phyloP scores from a whole-genome alignment of 2,113 vertebrate genomes.

The Isichthys henryi region DNA sequence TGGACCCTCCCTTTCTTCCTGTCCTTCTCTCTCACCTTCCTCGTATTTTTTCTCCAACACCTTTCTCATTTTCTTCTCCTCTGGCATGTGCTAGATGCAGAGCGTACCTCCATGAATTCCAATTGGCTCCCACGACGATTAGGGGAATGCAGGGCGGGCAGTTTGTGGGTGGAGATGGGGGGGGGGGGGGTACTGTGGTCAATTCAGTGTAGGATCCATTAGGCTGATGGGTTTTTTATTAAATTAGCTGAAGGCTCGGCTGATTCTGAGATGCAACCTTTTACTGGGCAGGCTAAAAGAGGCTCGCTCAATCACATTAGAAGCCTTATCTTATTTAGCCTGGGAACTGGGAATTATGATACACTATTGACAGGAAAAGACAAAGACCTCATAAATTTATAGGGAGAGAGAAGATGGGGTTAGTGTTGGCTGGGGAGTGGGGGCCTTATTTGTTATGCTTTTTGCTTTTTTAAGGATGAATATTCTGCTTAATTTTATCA shows the following conservation, averaged over 20 bases:
- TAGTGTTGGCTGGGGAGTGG: not conserved
- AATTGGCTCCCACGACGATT: slow-evolving; percentile 54
- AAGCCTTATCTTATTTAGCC: slow-evolving; percentile 63
- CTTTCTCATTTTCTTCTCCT: slow-evolving; percentile 9
- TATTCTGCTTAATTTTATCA: not conserved
- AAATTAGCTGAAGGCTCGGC: slow-evolving; percentile 51
- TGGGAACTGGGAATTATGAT: slow-evolving; percentile 45
- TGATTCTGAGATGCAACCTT: slow-evolving; percentile 20
- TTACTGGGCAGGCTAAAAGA: slow-evolving; percentile 6
- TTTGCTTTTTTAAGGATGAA: not conserved
- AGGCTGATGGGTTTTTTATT: slow-evolving; percentile 69
- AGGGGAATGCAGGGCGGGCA: slow-evolving; percentile 36
- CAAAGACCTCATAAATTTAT: slow-evolving; percentile 44
- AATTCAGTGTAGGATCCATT: slow-evolving; percentile 55
- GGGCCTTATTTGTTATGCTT: not conserved
- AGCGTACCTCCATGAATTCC: slow-evolving; percentile 50
- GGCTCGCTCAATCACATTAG: slow-evolving; percentile 65
- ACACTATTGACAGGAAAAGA: slow-evolving; percentile 47
- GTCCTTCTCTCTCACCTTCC: slow-evolving; percentile 33
- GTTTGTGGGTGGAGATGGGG: not conserved
- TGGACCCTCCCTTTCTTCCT: not conserved
- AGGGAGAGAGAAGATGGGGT: slow-evolving; percentile 29
- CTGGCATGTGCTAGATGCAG: slow-evolving; percentile 36
- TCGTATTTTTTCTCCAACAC: slow-evolving; percentile 22
- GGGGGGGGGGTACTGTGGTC: slow-evolving; percentile 26